These are phyloP conservation scores for Malurus cyaneus DNA, from an alignment of 2,113 vertebrate genomes.

Conservation along the genomic window DNA sequence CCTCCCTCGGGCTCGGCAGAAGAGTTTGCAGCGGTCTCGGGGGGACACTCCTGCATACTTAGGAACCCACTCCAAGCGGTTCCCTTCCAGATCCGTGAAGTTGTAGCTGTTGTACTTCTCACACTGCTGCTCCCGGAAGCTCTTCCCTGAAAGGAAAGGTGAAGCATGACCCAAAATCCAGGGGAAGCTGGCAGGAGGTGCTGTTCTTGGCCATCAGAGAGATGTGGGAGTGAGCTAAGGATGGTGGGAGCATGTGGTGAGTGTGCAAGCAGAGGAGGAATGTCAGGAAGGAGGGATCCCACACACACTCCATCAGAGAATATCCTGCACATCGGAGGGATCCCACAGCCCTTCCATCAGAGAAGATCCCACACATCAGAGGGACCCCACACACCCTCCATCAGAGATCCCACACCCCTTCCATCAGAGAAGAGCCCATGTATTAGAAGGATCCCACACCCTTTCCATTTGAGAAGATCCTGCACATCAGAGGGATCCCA, in stretches of 20 bases:
- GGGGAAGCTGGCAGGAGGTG: fast-evolving
- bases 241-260: fast-evolving
- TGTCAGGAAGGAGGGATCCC: neutral
- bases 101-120: slow-evolving; percentile 89
- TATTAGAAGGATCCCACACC: no score
- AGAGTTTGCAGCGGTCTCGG: slow-evolving; percentile 92
- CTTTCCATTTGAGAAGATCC: no score
- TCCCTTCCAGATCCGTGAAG: slow-evolving; percentile 83
- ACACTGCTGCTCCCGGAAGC: slow-evolving; percentile 95
- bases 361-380: no score
- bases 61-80: slow-evolving; percentile 89
- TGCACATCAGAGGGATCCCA: no score
- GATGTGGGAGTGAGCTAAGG: fast-evolving
- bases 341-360: no score
- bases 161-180: fast-evolving
- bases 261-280: neutral
- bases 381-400: no score
- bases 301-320: no score
- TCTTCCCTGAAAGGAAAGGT: slow-evolving; percentile 78
- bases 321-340: no score
- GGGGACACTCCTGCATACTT: slow-evolving; percentile 92
- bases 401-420: no score
- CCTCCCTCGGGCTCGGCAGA: slow-evolving; percentile 87
- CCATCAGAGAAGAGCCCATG: no score
- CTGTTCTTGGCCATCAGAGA: fast-evolving